Conservation (phyloP, 2,113 vertebrate species). For the Nycticorax nycticorax region DNA sequence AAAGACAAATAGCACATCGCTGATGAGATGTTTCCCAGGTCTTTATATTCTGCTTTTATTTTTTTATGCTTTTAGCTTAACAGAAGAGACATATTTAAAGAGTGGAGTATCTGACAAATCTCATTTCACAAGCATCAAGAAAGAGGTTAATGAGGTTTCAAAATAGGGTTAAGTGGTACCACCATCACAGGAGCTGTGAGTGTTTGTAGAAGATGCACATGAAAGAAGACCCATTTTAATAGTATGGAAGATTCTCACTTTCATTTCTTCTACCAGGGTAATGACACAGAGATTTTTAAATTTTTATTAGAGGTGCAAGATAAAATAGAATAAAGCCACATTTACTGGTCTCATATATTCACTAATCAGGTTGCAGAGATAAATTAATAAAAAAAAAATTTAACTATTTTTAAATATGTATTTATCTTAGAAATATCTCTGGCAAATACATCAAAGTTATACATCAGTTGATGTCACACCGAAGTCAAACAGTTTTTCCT, state of each 20-base stretch:
- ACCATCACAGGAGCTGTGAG: slow-evolving; percentile 50
- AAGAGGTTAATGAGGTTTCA: slow-evolving; percentile 66
- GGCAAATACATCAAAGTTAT: slow-evolving; percentile 43
- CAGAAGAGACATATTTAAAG: slow-evolving; percentile 52
- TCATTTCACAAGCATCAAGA: slow-evolving; percentile 64
- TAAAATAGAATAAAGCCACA: slow-evolving; percentile 51
- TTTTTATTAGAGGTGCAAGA: slow-evolving; percentile 48
- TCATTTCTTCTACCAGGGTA: slow-evolving; percentile 39
- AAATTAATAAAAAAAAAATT: slow-evolving; percentile 54
- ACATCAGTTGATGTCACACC: background rate
- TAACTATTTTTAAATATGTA: slow-evolving; percentile 48
- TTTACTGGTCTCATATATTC: slow-evolving; percentile 33
- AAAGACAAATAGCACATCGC: background rate
- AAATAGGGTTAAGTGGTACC: slow-evolving; percentile 61
- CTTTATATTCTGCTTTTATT: slow-evolving; percentile 47
- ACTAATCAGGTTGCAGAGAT: slow-evolving; percentile 29
- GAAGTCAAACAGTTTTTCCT: slow-evolving; percentile 36
- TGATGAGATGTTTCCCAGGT: slow-evolving; percentile 30
- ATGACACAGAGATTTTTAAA: slow-evolving; percentile 27
- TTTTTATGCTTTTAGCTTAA: slow-evolving; percentile 43
- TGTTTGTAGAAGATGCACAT: slow-evolving; percentile 59
- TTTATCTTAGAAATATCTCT: slow-evolving; percentile 49
- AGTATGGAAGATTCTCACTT: slow-evolving; percentile 44
- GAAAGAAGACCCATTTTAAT: slow-evolving; percentile 55
- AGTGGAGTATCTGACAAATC: slow-evolving; percentile 34